A percentile compares a stretch with the other conserved stretches of the same genome.
These are phyloP conservation scores for Bombycilla garrulus DNA, from an alignment of 2,113 vertebrate species.

Conservation along the genomic window DNA sequence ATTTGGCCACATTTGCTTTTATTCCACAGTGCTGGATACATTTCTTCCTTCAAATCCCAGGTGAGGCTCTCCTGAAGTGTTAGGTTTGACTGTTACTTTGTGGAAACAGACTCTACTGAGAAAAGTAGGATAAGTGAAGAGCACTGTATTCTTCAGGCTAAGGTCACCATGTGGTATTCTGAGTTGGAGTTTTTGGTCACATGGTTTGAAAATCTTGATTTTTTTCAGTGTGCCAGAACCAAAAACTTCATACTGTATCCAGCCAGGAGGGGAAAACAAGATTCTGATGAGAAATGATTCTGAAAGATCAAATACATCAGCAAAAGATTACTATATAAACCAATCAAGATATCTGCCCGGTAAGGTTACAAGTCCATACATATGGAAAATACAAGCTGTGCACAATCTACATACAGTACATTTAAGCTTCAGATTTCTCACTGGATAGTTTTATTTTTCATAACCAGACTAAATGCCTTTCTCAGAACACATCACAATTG, in stretches of 20 bases:
- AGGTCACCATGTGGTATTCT: not conserved
- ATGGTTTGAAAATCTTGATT: not conserved
- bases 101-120: not conserved
- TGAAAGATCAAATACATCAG: constrained; percentile 73
- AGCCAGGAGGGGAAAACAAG: constrained; percentile 76
- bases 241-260: not conserved
- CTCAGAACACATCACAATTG: not conserved
- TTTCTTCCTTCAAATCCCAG: not conserved
- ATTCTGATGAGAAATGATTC: constrained; percentile 76
- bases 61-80: not conserved
- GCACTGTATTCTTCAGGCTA: not conserved
- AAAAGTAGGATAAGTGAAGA: not conserved
- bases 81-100: not conserved
- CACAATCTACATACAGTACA: not conserved
- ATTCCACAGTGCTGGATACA: not conserved
- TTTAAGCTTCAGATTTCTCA: not conserved
- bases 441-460: not conserved
- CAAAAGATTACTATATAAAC: constrained; percentile 91
- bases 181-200: not conserved
- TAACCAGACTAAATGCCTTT: not conserved
- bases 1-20: not conserved
- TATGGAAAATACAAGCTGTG: not conserved
- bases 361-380: constrained; percentile 55
- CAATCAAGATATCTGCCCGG: constrained; percentile 95
- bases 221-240: constrained; percentile 70